These are phyloP conservation scores for Speoplatyrhinus poulsoni DNA, from an alignment of 2,113 vertebrate species.

Conservation along the genomic window DNA sequence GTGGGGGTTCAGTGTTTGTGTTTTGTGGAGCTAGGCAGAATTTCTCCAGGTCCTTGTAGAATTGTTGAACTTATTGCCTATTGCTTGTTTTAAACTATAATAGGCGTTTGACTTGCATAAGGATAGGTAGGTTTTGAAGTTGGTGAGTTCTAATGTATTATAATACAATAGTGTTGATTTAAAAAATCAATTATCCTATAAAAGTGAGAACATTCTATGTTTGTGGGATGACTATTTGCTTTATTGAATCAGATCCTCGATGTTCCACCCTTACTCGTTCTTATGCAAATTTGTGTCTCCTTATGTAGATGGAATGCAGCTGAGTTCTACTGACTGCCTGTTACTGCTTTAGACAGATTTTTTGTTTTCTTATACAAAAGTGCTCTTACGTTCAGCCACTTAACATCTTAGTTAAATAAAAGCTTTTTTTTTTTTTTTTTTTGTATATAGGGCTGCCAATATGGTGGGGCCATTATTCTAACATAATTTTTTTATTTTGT, in stretches of 20 bases:
- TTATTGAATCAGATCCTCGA: conserved; percentile 33
- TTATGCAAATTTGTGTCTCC: conserved; percentile 43
- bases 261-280: conserved; percentile 34
- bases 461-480: conserved; percentile 53
- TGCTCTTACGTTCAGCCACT: conserved; percentile 45
- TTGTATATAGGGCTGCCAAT: conserved; percentile 43
- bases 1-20: conserved; percentile 43
- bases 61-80: conserved; percentile 78
- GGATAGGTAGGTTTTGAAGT: conserved; percentile 82
- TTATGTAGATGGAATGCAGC: conserved; percentile 10
- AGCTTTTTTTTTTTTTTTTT: conserved; percentile 26
- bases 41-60: conserved; percentile 65
- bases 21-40: background rate
- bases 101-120: conserved; percentile 82
- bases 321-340: background rate
- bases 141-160: conserved; percentile 82
- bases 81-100: conserved; percentile 80
- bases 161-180: conserved; percentile 47
- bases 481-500: background rate
- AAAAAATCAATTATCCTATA: conserved; percentile 45
- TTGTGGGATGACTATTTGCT: conserved; percentile 18
- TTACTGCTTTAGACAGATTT: background rate
- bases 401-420: conserved; percentile 1
- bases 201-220: conserved; percentile 34
- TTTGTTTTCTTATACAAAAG: conserved; percentile 31